Percentiles rank a stretch among this genome's conserved stretches.
These are phyloP conservation scores for Camponotus pennsylvanicus DNA, from an alignment of 1,140 invertebrate genomes.

Conservation along the genomic window DNA sequence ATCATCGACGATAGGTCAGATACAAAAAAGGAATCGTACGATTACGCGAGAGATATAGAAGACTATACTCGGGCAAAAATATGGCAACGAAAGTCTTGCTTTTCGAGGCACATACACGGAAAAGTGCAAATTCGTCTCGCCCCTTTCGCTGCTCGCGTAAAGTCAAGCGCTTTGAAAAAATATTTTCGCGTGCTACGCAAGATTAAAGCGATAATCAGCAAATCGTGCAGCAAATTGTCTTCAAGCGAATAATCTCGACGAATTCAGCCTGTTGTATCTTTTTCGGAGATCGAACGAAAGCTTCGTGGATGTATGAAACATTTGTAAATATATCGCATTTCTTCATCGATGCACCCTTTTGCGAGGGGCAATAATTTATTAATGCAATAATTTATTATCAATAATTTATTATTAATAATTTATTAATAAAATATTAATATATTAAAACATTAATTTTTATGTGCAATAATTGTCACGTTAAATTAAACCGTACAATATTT, in stretches of 20 bases:
- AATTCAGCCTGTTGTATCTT: neutral
- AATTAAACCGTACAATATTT: neutral
- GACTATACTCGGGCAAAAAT: constrained; percentile 36
- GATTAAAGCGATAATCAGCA: constrained; percentile 5
- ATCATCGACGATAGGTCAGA: constrained; percentile 39
- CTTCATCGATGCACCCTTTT: neutral
- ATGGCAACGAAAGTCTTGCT: constrained; percentile 46
- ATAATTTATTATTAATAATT: no score
- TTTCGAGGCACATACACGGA: constrained; percentile 53
- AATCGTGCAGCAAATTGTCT: neutral
- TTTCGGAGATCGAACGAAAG: constrained; percentile 6
- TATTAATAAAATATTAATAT: no score
- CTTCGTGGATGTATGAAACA: neutral
- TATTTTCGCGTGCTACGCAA: constrained; percentile 13
- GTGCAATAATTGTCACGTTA: neutral
- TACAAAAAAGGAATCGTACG: constrained; percentile 47
- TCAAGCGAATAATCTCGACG: constrained; percentile 5
- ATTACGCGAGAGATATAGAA: constrained; percentile 38
- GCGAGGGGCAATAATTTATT: neutral
- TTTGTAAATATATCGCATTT: constrained; percentile 10
- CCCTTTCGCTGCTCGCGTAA: constrained; percentile 18
- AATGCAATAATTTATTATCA: neutral
- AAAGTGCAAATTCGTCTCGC: constrained; percentile 41
- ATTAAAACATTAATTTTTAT: no score
- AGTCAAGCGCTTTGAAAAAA: constrained; percentile 11